Conservation (phyloP, 2,888 invertebrate species). For the Charanyca ferruginea region DNA sequence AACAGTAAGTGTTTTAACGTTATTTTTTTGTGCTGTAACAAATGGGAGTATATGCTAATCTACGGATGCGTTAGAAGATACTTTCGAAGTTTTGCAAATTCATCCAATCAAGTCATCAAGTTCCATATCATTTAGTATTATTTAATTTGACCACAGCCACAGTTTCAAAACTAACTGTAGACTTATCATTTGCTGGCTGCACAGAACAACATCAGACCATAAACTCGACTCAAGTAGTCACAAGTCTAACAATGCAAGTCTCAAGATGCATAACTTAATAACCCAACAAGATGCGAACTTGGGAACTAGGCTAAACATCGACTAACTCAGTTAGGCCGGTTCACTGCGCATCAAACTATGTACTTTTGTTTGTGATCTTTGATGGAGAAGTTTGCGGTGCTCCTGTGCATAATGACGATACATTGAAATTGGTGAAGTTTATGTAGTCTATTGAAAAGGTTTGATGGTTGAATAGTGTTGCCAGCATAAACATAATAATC, state of each 20-base stretch:
- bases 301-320: constrained; percentile 58
- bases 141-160: not conserved
- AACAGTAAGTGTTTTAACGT: too few relatives aligned
- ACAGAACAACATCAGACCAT: constrained; percentile 35
- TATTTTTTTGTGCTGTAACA: too few relatives aligned
- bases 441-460: not conserved
- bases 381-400: constrained; percentile 27
- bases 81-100: not conserved
- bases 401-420: constrained; percentile 1
- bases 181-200: constrained; percentile 15
- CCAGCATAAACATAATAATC: not conserved
- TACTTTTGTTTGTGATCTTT: constrained; percentile 40
- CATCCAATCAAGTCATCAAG: not conserved
- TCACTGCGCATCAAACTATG: constrained; percentile 24
- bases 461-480: not conserved
- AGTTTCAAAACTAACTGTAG: constrained; percentile 28
- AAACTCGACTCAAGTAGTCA: constrained; percentile 17
- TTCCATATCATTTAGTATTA: constrained; percentile 3
- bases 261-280: constrained; percentile 61
- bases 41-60: too few relatives aligned
- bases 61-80: too few relatives aligned
- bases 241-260: constrained; percentile 45
- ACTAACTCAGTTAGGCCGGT: constrained; percentile 51
- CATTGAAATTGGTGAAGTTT: not conserved
- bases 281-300: constrained; percentile 44